These are phyloP conservation scores for Rynchops niger DNA, from an alignment of 2,113 vertebrate species.

Conservation along the genomic window DNA sequence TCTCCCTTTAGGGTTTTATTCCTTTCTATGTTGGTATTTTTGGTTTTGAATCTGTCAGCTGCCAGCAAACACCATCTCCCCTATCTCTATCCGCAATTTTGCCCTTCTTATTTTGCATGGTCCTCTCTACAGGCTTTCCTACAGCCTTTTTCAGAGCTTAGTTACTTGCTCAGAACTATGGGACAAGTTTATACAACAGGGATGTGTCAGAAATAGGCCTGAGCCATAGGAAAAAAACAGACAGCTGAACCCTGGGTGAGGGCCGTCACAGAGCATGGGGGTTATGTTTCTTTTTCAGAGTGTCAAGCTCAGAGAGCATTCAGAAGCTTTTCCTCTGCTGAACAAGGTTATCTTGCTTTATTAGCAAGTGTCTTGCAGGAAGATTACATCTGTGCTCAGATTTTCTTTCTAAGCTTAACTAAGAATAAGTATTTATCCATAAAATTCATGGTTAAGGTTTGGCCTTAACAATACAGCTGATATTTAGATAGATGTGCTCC, in stretches of 20 bases:
- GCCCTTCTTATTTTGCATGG: background rate
- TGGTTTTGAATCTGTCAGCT: background rate
- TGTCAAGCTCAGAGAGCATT: background rate
- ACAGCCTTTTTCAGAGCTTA: background rate
- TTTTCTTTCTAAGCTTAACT: background rate
- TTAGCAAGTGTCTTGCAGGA: background rate
- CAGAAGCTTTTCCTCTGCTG: background rate
- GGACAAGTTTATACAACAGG: background rate
- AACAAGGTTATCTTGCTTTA: background rate
- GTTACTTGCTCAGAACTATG: background rate
- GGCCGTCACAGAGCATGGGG: rapidly evolving
- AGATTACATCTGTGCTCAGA: background rate
- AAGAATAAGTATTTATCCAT: background rate
- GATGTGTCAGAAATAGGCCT: background rate
- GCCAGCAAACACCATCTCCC: background rate
- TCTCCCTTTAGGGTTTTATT: background rate
- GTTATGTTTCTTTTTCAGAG: background rate
- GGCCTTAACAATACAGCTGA: background rate
- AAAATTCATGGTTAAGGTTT: background rate
- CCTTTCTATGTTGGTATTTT: background rate
- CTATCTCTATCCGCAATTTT: background rate
- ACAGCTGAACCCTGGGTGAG: background rate
- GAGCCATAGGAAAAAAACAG: background rate
- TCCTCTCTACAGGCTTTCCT: background rate
- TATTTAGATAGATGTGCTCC: rapidly evolving